Conservation (phyloP, 2,888 invertebrate species). For the Cremastinae sp. region DNA sequence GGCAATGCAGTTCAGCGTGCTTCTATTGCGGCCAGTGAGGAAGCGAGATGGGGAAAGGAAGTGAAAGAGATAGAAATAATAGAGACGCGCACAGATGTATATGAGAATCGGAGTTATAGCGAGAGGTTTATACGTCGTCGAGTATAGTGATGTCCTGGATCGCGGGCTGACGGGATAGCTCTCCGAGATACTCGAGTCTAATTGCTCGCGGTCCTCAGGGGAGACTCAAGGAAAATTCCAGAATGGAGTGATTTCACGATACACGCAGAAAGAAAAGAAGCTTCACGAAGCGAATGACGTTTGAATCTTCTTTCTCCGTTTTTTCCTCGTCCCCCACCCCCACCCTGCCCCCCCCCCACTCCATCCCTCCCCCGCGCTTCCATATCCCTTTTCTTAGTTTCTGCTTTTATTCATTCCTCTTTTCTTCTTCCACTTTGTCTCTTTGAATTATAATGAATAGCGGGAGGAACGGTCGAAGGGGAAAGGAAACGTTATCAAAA, state of each 20-base stretch:
- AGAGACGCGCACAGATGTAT: slow-evolving; percentile 12
- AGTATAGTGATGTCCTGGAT: slow-evolving; percentile 44
- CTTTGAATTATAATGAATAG: slow-evolving; percentile 42
- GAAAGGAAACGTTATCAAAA: slow-evolving; percentile 30
- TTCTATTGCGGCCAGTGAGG: slow-evolving; percentile 40
- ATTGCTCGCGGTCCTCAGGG: slow-evolving; percentile 58
- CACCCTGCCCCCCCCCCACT: neutral
- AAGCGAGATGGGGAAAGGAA: neutral
- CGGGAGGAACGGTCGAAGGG: neutral
- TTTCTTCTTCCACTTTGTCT: slow-evolving; percentile 31
- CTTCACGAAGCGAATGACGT: slow-evolving; percentile 24
- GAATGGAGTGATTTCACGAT: slow-evolving; percentile 56
- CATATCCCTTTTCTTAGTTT: neutral
- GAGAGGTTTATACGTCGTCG: neutral
- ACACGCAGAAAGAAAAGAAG: slow-evolving; percentile 20
- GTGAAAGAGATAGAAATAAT: slow-evolving; percentile 20
- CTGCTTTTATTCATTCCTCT: neutral
- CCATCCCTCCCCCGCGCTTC: too few relatives aligned
- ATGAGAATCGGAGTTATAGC: slow-evolving; percentile 12
- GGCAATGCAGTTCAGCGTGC: slow-evolving; percentile 39
- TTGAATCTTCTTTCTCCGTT: slow-evolving; percentile 32
- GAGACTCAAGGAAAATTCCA: slow-evolving; percentile 50
- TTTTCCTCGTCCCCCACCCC: neutral
- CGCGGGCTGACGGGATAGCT: slow-evolving; percentile 42
- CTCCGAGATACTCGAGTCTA: slow-evolving; percentile 52